Conservation (phyloP, 2,113 vertebrate genomes). For the Glaucidium brasilianum region DNA sequence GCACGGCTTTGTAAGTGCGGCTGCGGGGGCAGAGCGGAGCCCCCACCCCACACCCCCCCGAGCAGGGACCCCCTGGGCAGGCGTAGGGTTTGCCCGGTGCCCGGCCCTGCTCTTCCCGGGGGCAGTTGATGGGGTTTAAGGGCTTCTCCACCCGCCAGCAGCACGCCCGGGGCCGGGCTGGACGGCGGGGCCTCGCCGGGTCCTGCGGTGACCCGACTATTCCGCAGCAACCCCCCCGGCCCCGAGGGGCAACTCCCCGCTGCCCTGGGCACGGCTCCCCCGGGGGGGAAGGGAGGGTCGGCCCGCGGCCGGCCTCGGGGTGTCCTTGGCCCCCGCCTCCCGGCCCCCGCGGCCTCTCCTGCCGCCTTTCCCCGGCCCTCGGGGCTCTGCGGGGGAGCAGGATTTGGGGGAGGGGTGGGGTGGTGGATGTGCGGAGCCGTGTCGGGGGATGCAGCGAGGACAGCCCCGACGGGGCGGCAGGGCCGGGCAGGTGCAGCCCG, state of each 20-base stretch:
- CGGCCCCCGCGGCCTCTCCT: background rate
- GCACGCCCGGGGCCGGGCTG: background rate
- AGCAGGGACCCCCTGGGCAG: background rate
- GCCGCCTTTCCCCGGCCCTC: background rate
- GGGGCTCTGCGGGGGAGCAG: background rate
- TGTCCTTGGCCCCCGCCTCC: background rate
- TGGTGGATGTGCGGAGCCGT: background rate
- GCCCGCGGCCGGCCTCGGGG: background rate
- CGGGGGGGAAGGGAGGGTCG: accelerated
- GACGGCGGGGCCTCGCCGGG: background rate
- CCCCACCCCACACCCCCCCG: background rate
- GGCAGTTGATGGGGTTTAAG: background rate
- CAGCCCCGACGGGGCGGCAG: background rate
- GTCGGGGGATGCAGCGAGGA: background rate
- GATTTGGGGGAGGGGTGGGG: background rate
- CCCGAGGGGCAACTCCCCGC: background rate
- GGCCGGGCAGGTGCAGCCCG: background rate
- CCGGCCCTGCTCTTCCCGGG: background rate
- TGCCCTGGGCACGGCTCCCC: background rate
- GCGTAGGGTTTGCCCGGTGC: background rate
- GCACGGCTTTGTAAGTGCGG: slow-evolving; percentile 96
- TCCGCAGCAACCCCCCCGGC: background rate
- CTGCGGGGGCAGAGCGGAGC: background rate
- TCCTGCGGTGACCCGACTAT: background rate
- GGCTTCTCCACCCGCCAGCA: background rate